These are phyloP conservation scores for Anorthoa munda DNA, from an alignment of 2,888 invertebrate genomes.

Conservation along the genomic window DNA sequence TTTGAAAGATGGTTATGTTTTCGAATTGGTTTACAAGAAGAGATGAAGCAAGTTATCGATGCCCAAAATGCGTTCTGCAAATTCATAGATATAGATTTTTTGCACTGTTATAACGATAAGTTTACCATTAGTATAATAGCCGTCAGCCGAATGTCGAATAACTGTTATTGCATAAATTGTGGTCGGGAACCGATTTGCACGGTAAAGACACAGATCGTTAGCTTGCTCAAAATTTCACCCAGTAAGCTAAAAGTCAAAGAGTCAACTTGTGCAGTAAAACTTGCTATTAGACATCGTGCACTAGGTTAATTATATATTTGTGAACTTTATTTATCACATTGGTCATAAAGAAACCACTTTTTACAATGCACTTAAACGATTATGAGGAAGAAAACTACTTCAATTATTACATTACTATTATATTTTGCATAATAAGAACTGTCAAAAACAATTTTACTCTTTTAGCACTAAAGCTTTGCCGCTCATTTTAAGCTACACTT, in stretches of 20 bases:
- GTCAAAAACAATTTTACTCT: neutral
- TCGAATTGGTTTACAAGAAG: neutral
- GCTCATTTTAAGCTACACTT: slow-evolving; percentile 23
- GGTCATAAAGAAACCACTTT: neutral
- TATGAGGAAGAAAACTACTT: neutral
- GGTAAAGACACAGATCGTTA: neutral
- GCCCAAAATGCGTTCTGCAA: neutral
- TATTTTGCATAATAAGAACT: neutral
- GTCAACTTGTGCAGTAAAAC: slow-evolving; percentile 20
- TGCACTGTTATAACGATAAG: slow-evolving; percentile 11
- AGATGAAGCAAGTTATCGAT: slow-evolving; percentile 17
- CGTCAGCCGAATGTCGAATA: slow-evolving; percentile 22
- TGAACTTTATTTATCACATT: neutral
- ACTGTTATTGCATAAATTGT: slow-evolving; percentile 11
- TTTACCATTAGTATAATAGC: neutral
- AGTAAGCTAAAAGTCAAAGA: neutral
- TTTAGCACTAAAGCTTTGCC: slow-evolving; percentile 22
- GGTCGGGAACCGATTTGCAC: neutral
- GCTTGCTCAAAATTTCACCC: neutral
- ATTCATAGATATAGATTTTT: slow-evolving; percentile 2
- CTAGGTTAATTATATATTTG: slow-evolving; percentile 2
- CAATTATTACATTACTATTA: neutral
- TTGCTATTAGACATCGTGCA: neutral
- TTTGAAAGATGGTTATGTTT: neutral
- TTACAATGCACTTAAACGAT: neutral